A percentile compares a stretch with the other conserved stretches of the same genome.
Evolutionary conservation across 1,140 invertebrate genomes (phyloP).

Genomic region (Drosophila seguyi): DNA sequence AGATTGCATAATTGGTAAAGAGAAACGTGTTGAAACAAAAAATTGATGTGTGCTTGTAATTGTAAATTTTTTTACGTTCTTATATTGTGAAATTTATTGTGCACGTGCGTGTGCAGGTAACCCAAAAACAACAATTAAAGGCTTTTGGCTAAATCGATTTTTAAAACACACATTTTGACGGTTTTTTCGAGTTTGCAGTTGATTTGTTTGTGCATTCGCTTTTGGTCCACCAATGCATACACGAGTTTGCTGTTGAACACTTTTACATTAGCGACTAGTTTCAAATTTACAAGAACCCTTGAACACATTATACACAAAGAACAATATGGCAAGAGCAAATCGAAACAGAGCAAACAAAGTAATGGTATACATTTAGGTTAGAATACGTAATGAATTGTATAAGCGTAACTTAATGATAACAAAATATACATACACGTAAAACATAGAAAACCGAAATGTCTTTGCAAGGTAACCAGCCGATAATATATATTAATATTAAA

Average conservation of each 20-base stretch:
- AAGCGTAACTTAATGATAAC: slow-evolving; percentile 81
- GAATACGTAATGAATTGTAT: slow-evolving; percentile 81
- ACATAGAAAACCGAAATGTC: slow-evolving; percentile 14
- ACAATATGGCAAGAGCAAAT: slow-evolving; percentile 41
- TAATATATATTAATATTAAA: too few relatives aligned
- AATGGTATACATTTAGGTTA: slow-evolving; percentile 80
- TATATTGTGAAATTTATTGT: slow-evolving; percentile 43
- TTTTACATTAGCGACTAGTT: slow-evolving; percentile 67
- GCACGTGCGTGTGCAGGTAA: slow-evolving; percentile 42
- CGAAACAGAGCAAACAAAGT: slow-evolving; percentile 46
- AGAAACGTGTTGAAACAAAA: slow-evolving; percentile 39
- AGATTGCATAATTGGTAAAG: slow-evolving; percentile 46
- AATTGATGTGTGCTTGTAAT: slow-evolving; percentile 73
- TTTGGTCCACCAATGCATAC: slow-evolving; percentile 67
- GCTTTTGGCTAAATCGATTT: slow-evolving; percentile 54
- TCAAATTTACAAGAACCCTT: slow-evolving; percentile 68
- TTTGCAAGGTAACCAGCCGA: slow-evolving; percentile 29
- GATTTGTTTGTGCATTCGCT: slow-evolving; percentile 60
- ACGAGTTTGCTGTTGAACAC: slow-evolving; percentile 68
- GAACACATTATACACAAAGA: slow-evolving; percentile 42
- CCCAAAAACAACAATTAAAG: slow-evolving; percentile 29
- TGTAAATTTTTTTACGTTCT: slow-evolving; percentile 63
- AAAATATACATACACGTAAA: slow-evolving; percentile 68
- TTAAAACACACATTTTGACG: slow-evolving; percentile 60
- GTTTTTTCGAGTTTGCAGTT: slow-evolving; percentile 46